These are phyloP conservation scores for Pyrrhia umbra DNA, from an alignment of 2,888 invertebrate genomes.

Conservation along the genomic window DNA sequence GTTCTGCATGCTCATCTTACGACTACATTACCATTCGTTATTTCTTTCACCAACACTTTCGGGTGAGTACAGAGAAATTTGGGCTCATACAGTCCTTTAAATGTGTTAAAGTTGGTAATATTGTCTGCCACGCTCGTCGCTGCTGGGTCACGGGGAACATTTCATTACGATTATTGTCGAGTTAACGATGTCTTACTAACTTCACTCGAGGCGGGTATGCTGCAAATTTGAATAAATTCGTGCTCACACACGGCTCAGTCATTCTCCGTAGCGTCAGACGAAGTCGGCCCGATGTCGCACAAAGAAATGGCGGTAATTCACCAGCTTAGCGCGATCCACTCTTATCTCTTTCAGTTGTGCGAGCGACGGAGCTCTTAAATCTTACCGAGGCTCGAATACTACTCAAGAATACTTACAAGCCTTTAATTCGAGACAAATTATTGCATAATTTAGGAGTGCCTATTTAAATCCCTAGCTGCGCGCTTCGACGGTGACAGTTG, in stretches of 20 bases:
- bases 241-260: constrained; percentile 73
- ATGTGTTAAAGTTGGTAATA: constrained; percentile 78
- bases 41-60: constrained; percentile 66
- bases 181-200: constrained; percentile 83
- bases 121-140: constrained; percentile 70
- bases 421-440: constrained; percentile 82
- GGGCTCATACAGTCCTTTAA: constrained; percentile 68
- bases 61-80: constrained; percentile 71
- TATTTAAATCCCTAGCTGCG: constrained; percentile 53
- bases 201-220: constrained; percentile 76
- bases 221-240: constrained; percentile 82
- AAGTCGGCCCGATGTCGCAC: constrained; percentile 70
- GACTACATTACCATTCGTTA: constrained; percentile 61
- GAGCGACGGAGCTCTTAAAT: constrained; percentile 81
- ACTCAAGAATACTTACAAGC: constrained; percentile 79
- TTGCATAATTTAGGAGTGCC: constrained; percentile 76
- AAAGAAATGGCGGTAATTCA: constrained; percentile 81
- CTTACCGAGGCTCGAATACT: constrained; percentile 77
- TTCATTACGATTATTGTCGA: constrained; percentile 83
- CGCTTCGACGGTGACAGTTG: constrained; percentile 57
- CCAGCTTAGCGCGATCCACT: constrained; percentile 80
- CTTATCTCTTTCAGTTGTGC: constrained; percentile 81
- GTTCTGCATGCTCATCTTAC: constrained; percentile 65
- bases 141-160: constrained; percentile 78
- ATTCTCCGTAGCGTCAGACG: constrained; percentile 67